Conservation (phyloP, 2,113 vertebrate genomes). For the Corydoras sp. region DNA sequence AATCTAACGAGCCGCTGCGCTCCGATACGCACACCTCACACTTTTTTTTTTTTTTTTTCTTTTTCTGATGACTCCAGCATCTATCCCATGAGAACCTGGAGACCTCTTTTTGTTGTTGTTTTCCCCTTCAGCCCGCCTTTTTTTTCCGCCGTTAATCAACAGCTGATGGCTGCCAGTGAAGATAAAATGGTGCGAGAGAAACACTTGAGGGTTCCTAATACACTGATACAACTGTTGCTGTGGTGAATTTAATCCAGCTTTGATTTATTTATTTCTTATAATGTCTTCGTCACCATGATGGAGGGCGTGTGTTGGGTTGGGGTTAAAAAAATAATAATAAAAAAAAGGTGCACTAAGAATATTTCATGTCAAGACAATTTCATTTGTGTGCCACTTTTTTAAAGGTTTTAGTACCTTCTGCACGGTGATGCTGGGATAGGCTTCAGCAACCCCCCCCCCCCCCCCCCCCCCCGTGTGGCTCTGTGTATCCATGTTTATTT, state of each 20-base stretch:
- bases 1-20: conserved; percentile 28
- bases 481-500: too few relatives aligned
- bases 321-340: too few relatives aligned
- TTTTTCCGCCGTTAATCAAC: conserved; percentile 18
- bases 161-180: conserved; percentile 17
- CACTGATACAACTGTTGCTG: conserved; percentile 13
- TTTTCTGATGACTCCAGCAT: conserved; percentile 22
- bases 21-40: conserved; percentile 24
- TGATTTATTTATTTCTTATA: neutral
- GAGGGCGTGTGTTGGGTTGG: too few relatives aligned
- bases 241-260: conserved; percentile 8
- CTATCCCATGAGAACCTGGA: conserved; percentile 10
- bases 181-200: conserved; percentile 9
- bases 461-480: too few relatives aligned
- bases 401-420: too few relatives aligned
- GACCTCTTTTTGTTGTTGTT: conserved; percentile 24
- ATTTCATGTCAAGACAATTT: too few relatives aligned
- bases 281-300: neutral
- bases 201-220: conserved; percentile 12
- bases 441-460: too few relatives aligned
- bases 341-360: too few relatives aligned
- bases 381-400: too few relatives aligned
- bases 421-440: too few relatives aligned
- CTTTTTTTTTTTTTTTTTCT: neutral
- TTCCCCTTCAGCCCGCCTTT: neutral